A percentile compares a stretch with the other conserved stretches of the same genome.
phyloP scores from a whole-genome alignment of 2,113 vertebrate species.

The Channa maculata region DNA sequence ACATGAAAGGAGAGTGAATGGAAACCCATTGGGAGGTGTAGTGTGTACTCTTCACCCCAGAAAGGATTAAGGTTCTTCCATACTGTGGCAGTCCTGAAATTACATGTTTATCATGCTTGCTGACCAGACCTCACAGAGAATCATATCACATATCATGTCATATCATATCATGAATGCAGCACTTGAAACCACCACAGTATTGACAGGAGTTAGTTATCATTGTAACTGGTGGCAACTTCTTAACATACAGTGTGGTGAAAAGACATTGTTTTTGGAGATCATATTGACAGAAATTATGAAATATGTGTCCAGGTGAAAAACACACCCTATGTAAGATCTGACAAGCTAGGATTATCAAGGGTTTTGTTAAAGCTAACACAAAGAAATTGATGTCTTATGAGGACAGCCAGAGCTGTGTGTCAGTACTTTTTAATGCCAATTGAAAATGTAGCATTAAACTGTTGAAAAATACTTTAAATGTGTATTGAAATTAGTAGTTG shows the following conservation, averaged over 20 bases:
- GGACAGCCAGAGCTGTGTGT: too few relatives aligned
- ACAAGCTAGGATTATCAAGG: too few relatives aligned
- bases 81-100: slow-evolving; percentile 88
- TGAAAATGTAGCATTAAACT: too few relatives aligned
- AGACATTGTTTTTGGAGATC: background rate
- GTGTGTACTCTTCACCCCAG: slow-evolving; percentile 92
- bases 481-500: too few relatives aligned
- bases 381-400: too few relatives aligned
- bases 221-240: background rate
- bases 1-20: slow-evolving; percentile 88
- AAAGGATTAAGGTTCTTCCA: slow-evolving; percentile 94
- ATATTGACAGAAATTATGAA: background rate
- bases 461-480: too few relatives aligned
- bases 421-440: too few relatives aligned
- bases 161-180: background rate
- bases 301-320: too few relatives aligned
- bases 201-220: background rate
- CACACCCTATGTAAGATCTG: too few relatives aligned
- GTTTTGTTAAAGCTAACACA: too few relatives aligned
- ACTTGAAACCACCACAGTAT: background rate
- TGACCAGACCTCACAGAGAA: slow-evolving; percentile 3
- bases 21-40: slow-evolving; percentile 90
- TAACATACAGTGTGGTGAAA: too few relatives aligned
- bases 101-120: background rate
- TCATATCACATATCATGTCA: background rate